Base-by-base conservation (phyloP, 2,888 invertebrate genomes). In the Phorcus lineatus region DNA sequence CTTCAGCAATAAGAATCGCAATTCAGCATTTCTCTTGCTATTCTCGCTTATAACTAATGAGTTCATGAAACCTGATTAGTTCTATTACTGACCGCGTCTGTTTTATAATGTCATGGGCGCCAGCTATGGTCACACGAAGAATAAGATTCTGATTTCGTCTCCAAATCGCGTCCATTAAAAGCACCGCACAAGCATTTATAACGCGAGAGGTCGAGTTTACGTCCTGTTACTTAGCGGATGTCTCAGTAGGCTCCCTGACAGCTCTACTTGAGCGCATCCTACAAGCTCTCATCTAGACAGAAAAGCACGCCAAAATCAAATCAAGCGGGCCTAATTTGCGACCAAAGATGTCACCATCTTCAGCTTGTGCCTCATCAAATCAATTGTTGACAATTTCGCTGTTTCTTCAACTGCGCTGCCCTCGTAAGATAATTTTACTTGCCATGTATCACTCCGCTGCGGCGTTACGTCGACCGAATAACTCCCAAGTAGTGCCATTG, bases 301-400 rank as follows among this genome's bases (percentile, higher is more conserved):
- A 62, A 62, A 62, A 62, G 62, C 62, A 62, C 62, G 62, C 28
- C 62, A 28, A 28, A 62, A 62, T 62, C 62, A 62, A 62, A 62
- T 62, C 62, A 62, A 62, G 28, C 28, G 17, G 24, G 62, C 62
- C 62, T 62, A 62, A 62, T 62, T 62, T 62, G 62, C 62, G 28
- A 28, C 62, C 62, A 62, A 62, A 62, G 62, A 62, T 28, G 24
- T 62, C 62, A 28, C 24, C 28, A 28, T 62, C 62, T 62, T 62
- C 28, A 62, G 24, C 24, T 28, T 28, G 28, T 28, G 62, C 62
- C 62, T 62, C 62, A 62, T 62, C 62, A 62, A 62, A 62, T 62
- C 62, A 62, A 62, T 62, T 62, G 62, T 62, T 62, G 62, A 62
- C 62, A 62, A 62, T 62, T 62, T 62, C 62, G 62, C 24, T 62